A percentile compares a stretch with the other conserved stretches of the same genome.
These are phyloP conservation scores for Folsomia candida DNA, from an alignment of 2,888 invertebrate species.

Conservation along the genomic window DNA sequence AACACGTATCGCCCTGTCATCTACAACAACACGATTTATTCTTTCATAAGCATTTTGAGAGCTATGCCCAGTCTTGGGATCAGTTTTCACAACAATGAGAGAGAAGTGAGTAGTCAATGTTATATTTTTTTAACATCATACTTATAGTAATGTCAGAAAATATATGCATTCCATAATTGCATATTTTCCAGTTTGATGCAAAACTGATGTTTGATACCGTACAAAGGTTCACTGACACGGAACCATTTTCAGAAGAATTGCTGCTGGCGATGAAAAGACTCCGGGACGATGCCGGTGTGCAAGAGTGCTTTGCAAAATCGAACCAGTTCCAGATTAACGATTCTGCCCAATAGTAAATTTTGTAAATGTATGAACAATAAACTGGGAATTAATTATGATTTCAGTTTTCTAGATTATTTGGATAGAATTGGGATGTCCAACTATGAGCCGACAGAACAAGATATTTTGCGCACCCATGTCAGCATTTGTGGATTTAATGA, in stretches of 20 bases:
- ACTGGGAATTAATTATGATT: conserved; percentile 6
- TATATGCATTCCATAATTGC: neutral
- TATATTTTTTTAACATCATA: too few species aligned
- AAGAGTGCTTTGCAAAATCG: conserved; percentile 98
- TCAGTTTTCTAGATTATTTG: conserved; percentile 97
- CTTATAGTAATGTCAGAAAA: too few species aligned
- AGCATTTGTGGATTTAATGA: conserved; percentile 99
- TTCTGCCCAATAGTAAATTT: conserved; percentile 93
- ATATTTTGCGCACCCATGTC: conserved; percentile 97
- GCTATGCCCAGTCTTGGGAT: conserved; percentile 99
- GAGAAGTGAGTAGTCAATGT: conserved; percentile 94
- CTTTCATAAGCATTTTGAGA: conserved; percentile 97
- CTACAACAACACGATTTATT: conserved; percentile 99
- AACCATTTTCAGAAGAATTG: conserved; percentile 98
- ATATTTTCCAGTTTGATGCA: conserved; percentile 78
- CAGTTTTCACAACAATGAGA: conserved; percentile 90
- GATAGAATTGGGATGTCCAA: conserved; percentile 87
- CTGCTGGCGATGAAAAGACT: conserved; percentile 97
- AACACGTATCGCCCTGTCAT: conserved; percentile 99
- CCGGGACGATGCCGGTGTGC: conserved; percentile 95
- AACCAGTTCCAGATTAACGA: conserved; percentile 99
- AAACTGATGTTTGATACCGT: conserved; percentile 99
- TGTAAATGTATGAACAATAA: neutral
- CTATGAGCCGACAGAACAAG: conserved; percentile 99
- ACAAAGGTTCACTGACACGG: conserved; percentile 99